phyloP scores from a whole-genome alignment of 2,797 vertebrate species.

The Acrocephalus scirpaceus region DNA sequence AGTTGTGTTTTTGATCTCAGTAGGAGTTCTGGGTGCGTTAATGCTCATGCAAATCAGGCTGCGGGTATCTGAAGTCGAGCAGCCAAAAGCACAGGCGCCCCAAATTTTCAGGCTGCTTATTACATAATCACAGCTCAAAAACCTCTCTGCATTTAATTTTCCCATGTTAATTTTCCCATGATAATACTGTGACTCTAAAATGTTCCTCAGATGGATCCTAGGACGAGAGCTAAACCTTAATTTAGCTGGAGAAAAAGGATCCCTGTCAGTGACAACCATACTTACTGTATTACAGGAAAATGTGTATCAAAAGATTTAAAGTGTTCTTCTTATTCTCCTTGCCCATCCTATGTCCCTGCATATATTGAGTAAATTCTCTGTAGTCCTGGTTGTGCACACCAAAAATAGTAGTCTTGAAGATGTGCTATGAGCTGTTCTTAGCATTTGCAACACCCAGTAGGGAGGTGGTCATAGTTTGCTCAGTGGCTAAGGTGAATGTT shows the following conservation, averaged over 20 bases:
- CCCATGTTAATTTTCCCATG: not conserved
- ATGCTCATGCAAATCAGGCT: slow-evolving; percentile 56
- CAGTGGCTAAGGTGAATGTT: not conserved
- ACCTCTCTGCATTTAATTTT: not conserved
- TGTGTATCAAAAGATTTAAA: not conserved
- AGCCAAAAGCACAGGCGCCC: slow-evolving; percentile 39
- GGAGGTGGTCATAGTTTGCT: not conserved
- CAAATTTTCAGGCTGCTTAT: slow-evolving; percentile 39
- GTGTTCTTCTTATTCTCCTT: not conserved
- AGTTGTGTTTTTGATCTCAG: slow-evolving; percentile 55
- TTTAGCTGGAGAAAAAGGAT: not conserved
- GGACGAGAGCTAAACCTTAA: not conserved
- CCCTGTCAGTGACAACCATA: not conserved
- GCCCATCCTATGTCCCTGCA: not conserved
- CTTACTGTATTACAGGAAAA: not conserved
- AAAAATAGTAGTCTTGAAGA: not conserved
- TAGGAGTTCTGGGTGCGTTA: slow-evolving; percentile 55
- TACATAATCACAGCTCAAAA: slow-evolving; percentile 16
- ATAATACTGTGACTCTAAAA: not conserved
- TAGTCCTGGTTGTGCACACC: not conserved
- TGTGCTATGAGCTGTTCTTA: not conserved
- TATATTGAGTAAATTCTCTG: not conserved
- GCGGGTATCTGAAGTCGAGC: slow-evolving; percentile 8
- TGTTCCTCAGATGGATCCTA: not conserved
- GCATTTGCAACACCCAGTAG: not conserved